These are phyloP conservation scores for Perithous albicinctus DNA, from an alignment of 2,888 invertebrate genomes.

Conservation along the genomic window DNA sequence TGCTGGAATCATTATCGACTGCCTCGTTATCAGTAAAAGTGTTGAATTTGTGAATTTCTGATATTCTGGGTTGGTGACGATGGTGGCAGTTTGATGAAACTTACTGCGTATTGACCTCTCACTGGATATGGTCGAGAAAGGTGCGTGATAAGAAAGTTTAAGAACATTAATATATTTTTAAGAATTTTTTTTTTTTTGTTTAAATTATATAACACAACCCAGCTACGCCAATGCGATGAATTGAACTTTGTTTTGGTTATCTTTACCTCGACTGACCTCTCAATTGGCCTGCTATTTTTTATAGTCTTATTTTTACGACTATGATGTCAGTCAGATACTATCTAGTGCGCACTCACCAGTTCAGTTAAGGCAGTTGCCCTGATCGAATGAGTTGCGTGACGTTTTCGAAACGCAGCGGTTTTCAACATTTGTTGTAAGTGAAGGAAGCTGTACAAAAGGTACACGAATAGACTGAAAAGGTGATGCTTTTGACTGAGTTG, in stretches of 20 bases:
- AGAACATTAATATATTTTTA: neutral
- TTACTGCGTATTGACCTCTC: neutral
- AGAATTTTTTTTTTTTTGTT: too few species aligned
- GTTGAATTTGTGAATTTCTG: neutral
- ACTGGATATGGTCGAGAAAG: conserved; percentile 18
- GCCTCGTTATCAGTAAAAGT: neutral
- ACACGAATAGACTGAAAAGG: conserved; percentile 39
- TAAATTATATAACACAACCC: neutral
- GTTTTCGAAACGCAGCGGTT: neutral
- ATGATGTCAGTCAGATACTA: conserved; percentile 30
- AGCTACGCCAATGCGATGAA: neutral
- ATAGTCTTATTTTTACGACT: neutral
- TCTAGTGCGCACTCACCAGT: conserved; percentile 28
- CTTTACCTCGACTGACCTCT: neutral
- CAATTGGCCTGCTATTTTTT: neutral
- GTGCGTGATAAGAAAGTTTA: neutral
- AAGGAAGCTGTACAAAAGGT: neutral
- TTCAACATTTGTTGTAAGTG: conserved; percentile 1
- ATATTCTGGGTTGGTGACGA: neutral
- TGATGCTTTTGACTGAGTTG: too few species aligned
- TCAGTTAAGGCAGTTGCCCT: neutral
- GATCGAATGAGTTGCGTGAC: conserved; percentile 4
- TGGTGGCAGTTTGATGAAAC: neutral
- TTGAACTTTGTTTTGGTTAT: neutral
- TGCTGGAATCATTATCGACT: neutral